These are phyloP conservation scores for Trichogramma pretiosum DNA, from an alignment of 1,140 invertebrate species.

Conservation along the genomic window DNA sequence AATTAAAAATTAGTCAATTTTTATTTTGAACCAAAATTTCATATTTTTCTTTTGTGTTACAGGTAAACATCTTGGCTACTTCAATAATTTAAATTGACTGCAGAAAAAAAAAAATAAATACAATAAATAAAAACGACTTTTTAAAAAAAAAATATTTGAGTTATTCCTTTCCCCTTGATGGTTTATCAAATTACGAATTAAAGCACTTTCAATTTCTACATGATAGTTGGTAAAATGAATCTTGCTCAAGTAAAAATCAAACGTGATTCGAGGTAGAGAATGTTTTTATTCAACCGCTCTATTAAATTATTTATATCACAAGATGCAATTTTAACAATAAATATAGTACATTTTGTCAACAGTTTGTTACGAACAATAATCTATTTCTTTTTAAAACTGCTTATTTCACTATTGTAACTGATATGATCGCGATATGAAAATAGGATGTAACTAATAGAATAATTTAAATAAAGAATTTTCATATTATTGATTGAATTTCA, in stretches of 20 bases:
- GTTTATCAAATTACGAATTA: too few species aligned
- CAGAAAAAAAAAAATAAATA: too few species aligned
- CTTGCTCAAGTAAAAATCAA: too few species aligned
- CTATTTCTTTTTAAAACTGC: slow-evolving; percentile 8
- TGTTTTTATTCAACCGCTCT: slow-evolving; percentile 25
- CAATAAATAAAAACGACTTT: too few species aligned
- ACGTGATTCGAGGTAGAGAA: slow-evolving; percentile 9
- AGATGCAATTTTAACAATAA: slow-evolving; percentile 24
- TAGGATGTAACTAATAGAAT: too few species aligned
- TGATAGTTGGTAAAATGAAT: too few species aligned
- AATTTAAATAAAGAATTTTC: too few species aligned
- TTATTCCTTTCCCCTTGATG: too few species aligned
- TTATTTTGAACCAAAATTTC: slow-evolving; percentile 13
- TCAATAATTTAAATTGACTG: neutral
- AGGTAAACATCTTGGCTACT: neutral
- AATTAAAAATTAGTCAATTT: neutral
- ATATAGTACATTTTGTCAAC: slow-evolving; percentile 23
- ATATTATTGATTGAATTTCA: too few species aligned
- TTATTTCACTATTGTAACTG: slow-evolving; percentile 18
- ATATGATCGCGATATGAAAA: too few species aligned
- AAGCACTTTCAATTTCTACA: too few species aligned
- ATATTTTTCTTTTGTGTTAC: neutral
- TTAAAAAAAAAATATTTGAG: too few species aligned
- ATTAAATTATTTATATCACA: slow-evolving; percentile 27
- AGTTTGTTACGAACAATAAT: slow-evolving; percentile 16